phyloP scores from a whole-genome alignment of 2,113 vertebrate genomes.

The Amphiprion percula region DNA sequence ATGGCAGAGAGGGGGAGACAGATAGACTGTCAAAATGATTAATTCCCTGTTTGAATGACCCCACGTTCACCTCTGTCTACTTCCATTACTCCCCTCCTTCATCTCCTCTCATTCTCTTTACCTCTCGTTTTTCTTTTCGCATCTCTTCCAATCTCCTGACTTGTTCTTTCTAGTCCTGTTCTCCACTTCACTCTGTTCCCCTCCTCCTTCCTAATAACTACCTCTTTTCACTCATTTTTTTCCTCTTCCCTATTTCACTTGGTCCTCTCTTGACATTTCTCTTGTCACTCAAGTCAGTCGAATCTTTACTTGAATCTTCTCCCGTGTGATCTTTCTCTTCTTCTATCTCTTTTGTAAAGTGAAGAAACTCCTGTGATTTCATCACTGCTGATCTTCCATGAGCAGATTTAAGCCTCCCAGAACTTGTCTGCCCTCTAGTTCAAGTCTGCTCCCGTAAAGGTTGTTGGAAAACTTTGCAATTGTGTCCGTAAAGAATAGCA shows the following conservation, averaged over 20 bases:
- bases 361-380: neutral
- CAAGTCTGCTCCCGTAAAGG: neutral
- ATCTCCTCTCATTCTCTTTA: slow-evolving; percentile 15
- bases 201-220: neutral
- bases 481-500: neutral
- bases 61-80: slow-evolving; percentile 44
- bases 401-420: neutral
- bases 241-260: neutral
- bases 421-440: neutral
- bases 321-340: neutral
- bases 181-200: neutral
- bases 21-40: slow-evolving; percentile 66
- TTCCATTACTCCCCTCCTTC: slow-evolving; percentile 35
- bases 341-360: neutral
- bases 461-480: neutral
- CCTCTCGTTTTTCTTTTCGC: neutral
- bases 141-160: slow-evolving; percentile 19
- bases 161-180: slow-evolving; percentile 3
- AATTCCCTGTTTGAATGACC: slow-evolving; percentile 61
- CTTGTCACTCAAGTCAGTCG: slow-evolving; percentile 4
- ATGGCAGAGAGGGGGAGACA: neutral
- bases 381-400: neutral
- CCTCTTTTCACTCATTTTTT: neutral
- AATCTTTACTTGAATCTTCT: slow-evolving; percentile 3
- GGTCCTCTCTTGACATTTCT: slow-evolving; percentile 6